These are phyloP conservation scores for Procavia capensis DNA, from an alignment of 2,113 vertebrate genomes.

Conservation along the genomic window DNA sequence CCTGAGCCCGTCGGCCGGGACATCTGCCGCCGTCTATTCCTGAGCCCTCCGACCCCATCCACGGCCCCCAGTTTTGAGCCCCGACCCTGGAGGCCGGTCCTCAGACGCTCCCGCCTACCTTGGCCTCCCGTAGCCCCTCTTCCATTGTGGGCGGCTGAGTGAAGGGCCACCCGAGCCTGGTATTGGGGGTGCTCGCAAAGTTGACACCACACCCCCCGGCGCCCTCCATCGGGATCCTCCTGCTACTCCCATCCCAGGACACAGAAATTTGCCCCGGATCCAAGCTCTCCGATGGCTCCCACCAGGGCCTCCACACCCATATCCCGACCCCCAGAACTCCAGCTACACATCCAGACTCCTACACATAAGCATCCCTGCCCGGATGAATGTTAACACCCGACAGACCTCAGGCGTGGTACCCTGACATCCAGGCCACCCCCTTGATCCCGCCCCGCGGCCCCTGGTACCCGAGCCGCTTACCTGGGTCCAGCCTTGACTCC, in stretches of 20 bases:
- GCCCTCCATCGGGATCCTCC: neutral
- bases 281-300: neutral
- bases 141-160: neutral
- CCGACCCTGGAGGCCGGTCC: too few species aligned
- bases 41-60: fast-evolving
- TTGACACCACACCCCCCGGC: too few species aligned
- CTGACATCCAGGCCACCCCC: neutral
- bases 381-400: neutral
- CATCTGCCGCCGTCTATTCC: too few species aligned
- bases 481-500: neutral
- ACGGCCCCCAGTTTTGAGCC: too few species aligned
- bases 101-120: neutral
- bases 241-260: neutral
- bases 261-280: neutral
- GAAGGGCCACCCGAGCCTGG: too few species aligned
- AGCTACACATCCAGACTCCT: neutral
- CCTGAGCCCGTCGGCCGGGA: too few species aligned
- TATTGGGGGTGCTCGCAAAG: too few species aligned
- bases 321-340: too few species aligned
- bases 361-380: neutral
- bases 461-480: neutral
- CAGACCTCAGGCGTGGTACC: neutral
- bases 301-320: neutral
- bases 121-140: too few species aligned
- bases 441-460: fast-evolving